Conservation (phyloP, 2,888 invertebrate species). For the Rapana venosa region DNA sequence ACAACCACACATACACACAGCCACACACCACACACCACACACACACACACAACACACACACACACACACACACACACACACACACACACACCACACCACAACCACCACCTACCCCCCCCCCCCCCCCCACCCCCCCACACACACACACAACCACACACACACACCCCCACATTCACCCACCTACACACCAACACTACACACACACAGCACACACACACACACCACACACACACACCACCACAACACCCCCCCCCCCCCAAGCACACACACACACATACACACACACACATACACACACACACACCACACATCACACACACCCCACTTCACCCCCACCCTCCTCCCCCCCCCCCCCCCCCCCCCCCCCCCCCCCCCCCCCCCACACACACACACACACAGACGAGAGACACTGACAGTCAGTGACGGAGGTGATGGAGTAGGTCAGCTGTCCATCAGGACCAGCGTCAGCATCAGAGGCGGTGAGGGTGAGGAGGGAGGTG, state of each 20-base stretch:
- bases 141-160: no score
- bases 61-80: not conserved
- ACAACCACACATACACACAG: not conserved
- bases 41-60: not conserved
- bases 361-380: no score
- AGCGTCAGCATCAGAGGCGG: slow-evolving; percentile 60
- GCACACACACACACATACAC: not conserved
- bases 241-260: not conserved
- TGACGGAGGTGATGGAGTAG: slow-evolving; percentile 39
- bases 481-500: slow-evolving; percentile 49
- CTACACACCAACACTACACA: no score
- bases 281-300: no score
- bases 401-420: not conserved
- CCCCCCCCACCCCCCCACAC: not conserved
- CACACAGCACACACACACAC: no score
- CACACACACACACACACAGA: not conserved
- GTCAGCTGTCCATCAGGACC: slow-evolving; percentile 56
- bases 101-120: no score
- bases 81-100: not conserved
- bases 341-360: no score
- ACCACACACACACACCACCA: not conserved
- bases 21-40: not conserved
- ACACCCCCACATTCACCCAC: not conserved
- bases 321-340: no score
- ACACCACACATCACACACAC: no score